Percentiles rank a stretch among this genome's conserved stretches.
phyloP scores from a whole-genome alignment of 2,797 vertebrate species.

The Myioborus miniatus region DNA sequence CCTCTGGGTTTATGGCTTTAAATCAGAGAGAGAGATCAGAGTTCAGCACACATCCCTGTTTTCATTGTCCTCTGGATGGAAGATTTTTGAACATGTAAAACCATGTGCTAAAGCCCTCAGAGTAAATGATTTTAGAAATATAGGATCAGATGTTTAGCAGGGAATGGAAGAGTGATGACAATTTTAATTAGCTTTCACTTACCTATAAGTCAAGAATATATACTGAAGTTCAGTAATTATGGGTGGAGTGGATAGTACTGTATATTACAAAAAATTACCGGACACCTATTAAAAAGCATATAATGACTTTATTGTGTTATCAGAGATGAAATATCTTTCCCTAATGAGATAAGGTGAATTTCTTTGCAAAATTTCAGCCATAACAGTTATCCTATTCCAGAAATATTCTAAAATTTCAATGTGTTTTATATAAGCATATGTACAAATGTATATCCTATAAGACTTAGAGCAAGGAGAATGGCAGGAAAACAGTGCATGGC shows the following conservation, averaged over 20 bases:
- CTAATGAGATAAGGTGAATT: background rate
- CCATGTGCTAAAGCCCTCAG: background rate
- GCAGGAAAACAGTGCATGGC: accelerated
- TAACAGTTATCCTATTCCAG: background rate
- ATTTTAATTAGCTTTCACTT: background rate
- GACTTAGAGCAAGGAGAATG: background rate
- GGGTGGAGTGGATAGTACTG: too few species aligned
- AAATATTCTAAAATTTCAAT: background rate
- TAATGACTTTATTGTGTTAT: background rate
- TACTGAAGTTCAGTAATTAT: background rate
- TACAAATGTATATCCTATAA: background rate
- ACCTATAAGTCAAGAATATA: background rate
- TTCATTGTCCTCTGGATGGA: background rate
- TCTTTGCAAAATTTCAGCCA: background rate
- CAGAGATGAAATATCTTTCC: background rate
- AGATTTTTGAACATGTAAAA: background rate
- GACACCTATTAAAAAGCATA: background rate
- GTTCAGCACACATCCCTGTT: background rate
- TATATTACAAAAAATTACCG: background rate
- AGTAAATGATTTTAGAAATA: background rate
- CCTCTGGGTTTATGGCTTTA: background rate
- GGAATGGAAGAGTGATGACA: background rate
- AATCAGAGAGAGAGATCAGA: conserved; percentile 6
- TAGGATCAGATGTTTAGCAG: background rate
- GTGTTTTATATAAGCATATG: background rate